Percentiles rank a stretch among this genome's conserved stretches.
These are phyloP conservation scores for Habroteleia sp. DNA, from an alignment of 2,888 invertebrate species.

Conservation along the genomic window DNA sequence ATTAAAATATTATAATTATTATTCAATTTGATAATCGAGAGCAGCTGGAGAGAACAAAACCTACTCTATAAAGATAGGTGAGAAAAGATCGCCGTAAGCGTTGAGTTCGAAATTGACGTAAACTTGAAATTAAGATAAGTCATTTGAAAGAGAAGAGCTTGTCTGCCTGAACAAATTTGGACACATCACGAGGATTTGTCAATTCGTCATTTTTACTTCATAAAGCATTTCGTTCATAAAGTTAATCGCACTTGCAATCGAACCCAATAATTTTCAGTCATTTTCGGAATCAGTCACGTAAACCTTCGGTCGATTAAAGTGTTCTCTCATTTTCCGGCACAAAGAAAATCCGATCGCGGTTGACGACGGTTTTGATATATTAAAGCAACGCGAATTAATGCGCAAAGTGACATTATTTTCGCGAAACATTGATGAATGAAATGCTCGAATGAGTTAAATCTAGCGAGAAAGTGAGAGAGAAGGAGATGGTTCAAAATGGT, in stretches of 20 bases:
- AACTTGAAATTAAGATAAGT: slow-evolving; percentile 10
- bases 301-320: slow-evolving; percentile 25
- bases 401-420: slow-evolving; percentile 3
- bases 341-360: slow-evolving; percentile 31
- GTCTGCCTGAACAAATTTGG: slow-evolving; percentile 20
- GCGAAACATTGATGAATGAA: slow-evolving; percentile 20
- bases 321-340: slow-evolving; percentile 38
- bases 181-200: slow-evolving; percentile 45
- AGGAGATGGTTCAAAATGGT: slow-evolving; percentile 9
- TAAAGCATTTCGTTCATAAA: slow-evolving; percentile 40
- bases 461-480: neutral
- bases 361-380: slow-evolving; percentile 34
- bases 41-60: too few relatives aligned
- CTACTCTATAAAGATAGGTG: slow-evolving; percentile 7
- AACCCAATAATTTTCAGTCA: slow-evolving; percentile 51
- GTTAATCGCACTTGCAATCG: slow-evolving; percentile 50
- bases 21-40: too few relatives aligned
- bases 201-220: slow-evolving; percentile 55
- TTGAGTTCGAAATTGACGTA: slow-evolving; percentile 19
- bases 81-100: slow-evolving; percentile 2
- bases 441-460: neutral
- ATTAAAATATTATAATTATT: too few relatives aligned
- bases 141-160: slow-evolving; percentile 1
- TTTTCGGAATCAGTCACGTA: slow-evolving; percentile 49
- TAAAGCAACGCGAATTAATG: slow-evolving; percentile 24